Conservation (phyloP, 2,797 vertebrate species). For the Peromyscus melanophrys region DNA sequence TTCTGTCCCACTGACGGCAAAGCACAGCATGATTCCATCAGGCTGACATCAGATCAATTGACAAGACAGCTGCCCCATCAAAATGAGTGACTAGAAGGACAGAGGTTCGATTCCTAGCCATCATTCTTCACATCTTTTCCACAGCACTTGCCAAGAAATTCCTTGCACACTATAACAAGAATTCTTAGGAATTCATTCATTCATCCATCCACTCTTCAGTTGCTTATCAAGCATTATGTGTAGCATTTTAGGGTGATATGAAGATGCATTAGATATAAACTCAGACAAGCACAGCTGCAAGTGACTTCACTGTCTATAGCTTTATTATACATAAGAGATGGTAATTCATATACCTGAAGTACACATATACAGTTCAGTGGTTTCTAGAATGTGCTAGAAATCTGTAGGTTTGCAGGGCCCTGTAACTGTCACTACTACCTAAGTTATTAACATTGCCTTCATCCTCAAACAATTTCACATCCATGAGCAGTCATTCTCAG, state of each 20-base stretch:
- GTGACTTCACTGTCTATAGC: neutral
- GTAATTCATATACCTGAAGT: neutral
- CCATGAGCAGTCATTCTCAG: neutral
- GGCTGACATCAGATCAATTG: neutral
- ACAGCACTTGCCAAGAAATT: neutral
- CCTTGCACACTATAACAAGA: constrained; percentile 23
- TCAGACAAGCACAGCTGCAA: neutral
- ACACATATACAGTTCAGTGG: neutral
- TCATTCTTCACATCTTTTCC: neutral
- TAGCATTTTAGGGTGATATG: neutral
- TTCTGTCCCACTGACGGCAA: neutral
- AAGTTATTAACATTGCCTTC: constrained; percentile 34
- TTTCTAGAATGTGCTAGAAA: neutral
- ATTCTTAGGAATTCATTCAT: neutral
- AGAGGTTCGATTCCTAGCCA: neutral
- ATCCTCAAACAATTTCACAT: neutral
- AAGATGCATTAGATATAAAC: neutral
- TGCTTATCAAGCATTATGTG: neutral
- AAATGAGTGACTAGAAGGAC: fast-evolving
- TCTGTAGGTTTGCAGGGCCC: neutral
- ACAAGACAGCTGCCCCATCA: neutral
- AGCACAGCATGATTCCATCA: neutral
- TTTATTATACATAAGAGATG: constrained; percentile 5
- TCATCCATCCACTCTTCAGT: neutral
- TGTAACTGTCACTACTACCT: neutral